Conservation (phyloP, 2,797 vertebrate species). For the Phoeniculus purpureus region DNA sequence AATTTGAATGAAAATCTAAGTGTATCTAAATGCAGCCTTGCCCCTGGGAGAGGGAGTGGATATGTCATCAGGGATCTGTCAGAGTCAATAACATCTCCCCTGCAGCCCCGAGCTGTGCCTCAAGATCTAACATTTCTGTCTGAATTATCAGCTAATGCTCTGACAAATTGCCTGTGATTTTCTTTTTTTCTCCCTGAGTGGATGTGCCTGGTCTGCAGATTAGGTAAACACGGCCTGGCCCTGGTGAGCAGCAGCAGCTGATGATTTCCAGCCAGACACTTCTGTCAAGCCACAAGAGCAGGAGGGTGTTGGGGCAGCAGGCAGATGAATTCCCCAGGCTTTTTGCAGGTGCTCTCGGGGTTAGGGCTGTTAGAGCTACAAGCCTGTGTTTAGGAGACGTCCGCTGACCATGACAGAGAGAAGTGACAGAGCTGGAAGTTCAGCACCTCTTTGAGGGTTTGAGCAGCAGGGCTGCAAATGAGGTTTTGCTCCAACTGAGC, state of each 20-base stretch:
- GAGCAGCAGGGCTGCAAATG: background rate
- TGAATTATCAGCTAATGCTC: constrained; percentile 75
- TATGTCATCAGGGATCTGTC: constrained; percentile 70
- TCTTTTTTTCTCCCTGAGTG: constrained; percentile 51
- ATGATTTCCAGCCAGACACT: background rate
- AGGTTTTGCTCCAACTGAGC: background rate
- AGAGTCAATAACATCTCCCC: constrained; percentile 58
- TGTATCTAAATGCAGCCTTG: constrained; percentile 62
- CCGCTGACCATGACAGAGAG: accelerated
- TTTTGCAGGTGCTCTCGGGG: accelerated
- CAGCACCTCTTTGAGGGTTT: background rate
- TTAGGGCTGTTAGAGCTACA: accelerated
- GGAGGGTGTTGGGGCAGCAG: background rate
- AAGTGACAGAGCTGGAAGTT: background rate
- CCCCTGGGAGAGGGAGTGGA: constrained; percentile 42
- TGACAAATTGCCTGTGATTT: constrained; percentile 77
- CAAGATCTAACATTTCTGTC: constrained; percentile 68
- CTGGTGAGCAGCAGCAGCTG: background rate
- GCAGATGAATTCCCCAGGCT: background rate
- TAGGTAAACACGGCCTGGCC: constrained; percentile 4
- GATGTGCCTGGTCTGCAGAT: constrained; percentile 59
- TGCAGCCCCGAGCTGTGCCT: constrained; percentile 45
- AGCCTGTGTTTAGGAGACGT: background rate
- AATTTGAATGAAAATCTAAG: constrained; percentile 34
- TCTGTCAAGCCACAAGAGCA: background rate